Conservation (phyloP, 2,888 invertebrate genomes). For the Melangyna quadrimaculata region DNA sequence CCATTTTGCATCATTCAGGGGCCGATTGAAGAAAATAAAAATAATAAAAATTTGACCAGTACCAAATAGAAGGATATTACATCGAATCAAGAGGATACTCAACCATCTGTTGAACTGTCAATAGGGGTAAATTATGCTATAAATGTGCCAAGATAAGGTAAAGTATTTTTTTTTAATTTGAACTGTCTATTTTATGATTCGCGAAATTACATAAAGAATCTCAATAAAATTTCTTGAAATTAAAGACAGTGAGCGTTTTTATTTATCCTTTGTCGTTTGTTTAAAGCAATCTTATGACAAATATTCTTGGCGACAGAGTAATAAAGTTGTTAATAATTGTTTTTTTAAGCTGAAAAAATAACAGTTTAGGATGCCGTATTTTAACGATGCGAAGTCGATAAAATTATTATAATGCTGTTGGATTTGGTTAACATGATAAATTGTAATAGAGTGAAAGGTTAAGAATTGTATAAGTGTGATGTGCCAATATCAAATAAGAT, state of each 20-base stretch:
- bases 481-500: too few species aligned
- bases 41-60: conserved; percentile 63
- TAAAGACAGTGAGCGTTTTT: conserved; percentile 20
- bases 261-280: conserved; percentile 9
- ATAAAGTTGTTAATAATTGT: conserved; percentile 68
- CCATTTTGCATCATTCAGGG: conserved; percentile 32
- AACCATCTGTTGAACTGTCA: conserved; percentile 65
- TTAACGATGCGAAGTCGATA: not conserved
- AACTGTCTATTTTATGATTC: conserved; percentile 65
- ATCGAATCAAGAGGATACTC: conserved; percentile 9
- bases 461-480: too few species aligned
- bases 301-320: conserved; percentile 33
- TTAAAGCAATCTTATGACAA: not conserved
- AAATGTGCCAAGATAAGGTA: conserved; percentile 48
- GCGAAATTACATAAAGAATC: conserved; percentile 59
- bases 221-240: conserved; percentile 43
- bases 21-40: not conserved
- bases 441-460: too few species aligned
- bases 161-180: conserved; percentile 27
- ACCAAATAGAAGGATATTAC: conserved; percentile 26
- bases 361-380: not conserved
- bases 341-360: conserved; percentile 62
- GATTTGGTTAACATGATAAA: too few species aligned
- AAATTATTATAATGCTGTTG: not conserved
- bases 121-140: conserved; percentile 65